Evolutionary conservation across 2,797 vertebrate species (phyloP), one percentile per base, ranked within the genome.

Genomic region (Poeciliopsis gracilis): DNA sequence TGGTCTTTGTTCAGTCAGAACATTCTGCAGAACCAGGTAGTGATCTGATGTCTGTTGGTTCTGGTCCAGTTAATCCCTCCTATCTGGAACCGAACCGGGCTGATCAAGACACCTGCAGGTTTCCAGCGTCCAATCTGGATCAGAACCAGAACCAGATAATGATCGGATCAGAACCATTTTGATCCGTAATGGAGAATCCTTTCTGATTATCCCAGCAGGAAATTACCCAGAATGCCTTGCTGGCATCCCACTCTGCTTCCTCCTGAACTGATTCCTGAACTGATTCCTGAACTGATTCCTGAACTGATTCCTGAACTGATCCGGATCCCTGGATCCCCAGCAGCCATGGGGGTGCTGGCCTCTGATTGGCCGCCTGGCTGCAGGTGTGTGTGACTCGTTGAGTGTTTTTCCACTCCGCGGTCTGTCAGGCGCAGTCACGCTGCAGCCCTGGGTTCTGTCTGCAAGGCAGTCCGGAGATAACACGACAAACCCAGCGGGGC

Each of bases 401-500:
- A 45, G 66, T 70, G 47, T 77, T 71, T 77, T 73, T 59, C 77
- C 70, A 47, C 1, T 59, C 12, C 15, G 43, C 13, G 66, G 45
- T 28, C 71, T 47, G 51, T 55, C 49, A 59, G 66, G 43, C 43
- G 16, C 63, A 18, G 1, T 16, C 61, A 28, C 46, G n/a, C 41
- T 59, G 20, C 12, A 11, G 75, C 79, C 84, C 87, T 77, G 30
- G 16, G 76, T 43, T 13, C 2, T 57, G 78, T 63, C 82, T 86
- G 43, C 20, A 80, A 86, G 83, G 86, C 28, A 72, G 4, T 10
- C 3, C n/a, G 5, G 63, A 71, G 71, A 72, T 30, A 55, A 81
- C 74, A 75, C 71, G 23, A 76, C 43, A 11, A 30, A 41, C 73
- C 25, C 67, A 28, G 74, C 80, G 25, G 66, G 47, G 0, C 9